These are phyloP conservation scores for Crambe crambe DNA, from an alignment of 37 sponge, comb jelly and placozoan genomes.

Conservation along the genomic window DNA sequence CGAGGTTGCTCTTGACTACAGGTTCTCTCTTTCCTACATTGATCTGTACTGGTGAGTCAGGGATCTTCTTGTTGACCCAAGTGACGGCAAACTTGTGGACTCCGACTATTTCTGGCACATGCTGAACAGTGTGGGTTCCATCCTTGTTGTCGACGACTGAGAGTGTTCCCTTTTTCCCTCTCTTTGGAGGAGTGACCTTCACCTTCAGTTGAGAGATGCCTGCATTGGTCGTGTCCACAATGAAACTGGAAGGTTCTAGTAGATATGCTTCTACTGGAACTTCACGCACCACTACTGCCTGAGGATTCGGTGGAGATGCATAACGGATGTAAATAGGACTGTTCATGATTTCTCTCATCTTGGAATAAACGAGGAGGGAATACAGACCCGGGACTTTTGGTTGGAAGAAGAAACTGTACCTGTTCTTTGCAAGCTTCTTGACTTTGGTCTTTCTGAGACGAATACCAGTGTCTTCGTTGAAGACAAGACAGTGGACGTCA, in stretches of 20 bases:
- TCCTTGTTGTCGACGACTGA: slow-evolving; percentile 31
- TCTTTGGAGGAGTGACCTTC: slow-evolving; percentile 20
- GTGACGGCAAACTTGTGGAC: slow-evolving; percentile 37
- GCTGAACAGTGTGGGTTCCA: slow-evolving; percentile 28
- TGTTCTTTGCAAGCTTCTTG: slow-evolving; percentile 30
- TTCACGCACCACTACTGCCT: slow-evolving; percentile 13
- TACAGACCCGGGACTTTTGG: slow-evolving; percentile 60
- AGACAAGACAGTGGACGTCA: slow-evolving; percentile 49
- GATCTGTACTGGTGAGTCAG: slow-evolving; percentile 45
- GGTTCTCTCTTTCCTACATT: slow-evolving; percentile 16
- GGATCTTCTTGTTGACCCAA: slow-evolving; percentile 33
- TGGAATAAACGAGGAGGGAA: slow-evolving; percentile 25
- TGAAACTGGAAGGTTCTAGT: slow-evolving; percentile 24
- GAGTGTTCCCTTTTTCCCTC: background rate
- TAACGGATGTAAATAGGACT: slow-evolving; percentile 46
- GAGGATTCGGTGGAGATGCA: slow-evolving; percentile 21
- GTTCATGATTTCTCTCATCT: slow-evolving; percentile 4
- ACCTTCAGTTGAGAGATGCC: slow-evolving; percentile 63
- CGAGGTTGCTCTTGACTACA: background rate
- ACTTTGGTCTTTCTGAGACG: slow-evolving; percentile 56
- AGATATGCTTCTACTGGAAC: slow-evolving; percentile 22
- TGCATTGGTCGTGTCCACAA: slow-evolving; percentile 59
- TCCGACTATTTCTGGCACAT: slow-evolving; percentile 41
- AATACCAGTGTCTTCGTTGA: slow-evolving; percentile 30
- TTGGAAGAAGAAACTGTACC: slow-evolving; percentile 24